Evolutionary conservation across 2,797 vertebrate genomes (phyloP).

Genomic region (Onychomys leucogaster): DNA sequence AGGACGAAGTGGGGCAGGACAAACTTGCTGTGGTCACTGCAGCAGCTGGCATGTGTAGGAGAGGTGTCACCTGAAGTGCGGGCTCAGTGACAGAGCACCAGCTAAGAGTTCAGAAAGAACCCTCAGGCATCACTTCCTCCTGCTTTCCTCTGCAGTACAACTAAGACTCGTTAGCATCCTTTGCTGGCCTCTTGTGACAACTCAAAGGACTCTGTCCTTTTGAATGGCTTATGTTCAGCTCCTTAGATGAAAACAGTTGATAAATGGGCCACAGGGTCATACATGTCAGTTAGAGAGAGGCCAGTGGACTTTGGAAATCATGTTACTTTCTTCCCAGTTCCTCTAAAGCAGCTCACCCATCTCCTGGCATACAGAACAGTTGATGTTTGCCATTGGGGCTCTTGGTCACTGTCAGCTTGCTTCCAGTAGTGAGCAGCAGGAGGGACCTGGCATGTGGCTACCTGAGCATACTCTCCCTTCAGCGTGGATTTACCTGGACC

Average conservation of each 20-base stretch:
- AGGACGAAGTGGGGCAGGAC: background rate
- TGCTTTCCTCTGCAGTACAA: background rate
- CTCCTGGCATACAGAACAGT: background rate
- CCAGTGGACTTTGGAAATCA: background rate
- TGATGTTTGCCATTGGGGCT: background rate
- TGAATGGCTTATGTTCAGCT: background rate
- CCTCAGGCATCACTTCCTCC: fast-evolving
- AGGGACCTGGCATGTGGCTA: background rate
- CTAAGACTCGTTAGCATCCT: background rate
- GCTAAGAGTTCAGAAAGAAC: background rate
- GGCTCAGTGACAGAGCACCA: background rate
- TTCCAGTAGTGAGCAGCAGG: background rate
- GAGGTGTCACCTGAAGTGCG: background rate
- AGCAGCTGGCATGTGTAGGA: background rate
- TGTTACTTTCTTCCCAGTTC: background rate
- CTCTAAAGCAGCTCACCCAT: background rate
- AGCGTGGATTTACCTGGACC: background rate
- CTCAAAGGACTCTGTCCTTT: slow-evolving; percentile 18
- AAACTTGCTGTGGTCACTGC: background rate
- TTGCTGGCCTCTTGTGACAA: background rate
- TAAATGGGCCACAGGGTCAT: background rate
- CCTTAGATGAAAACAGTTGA: background rate
- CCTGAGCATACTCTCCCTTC: background rate
- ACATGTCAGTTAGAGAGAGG: background rate
- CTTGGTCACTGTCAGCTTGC: background rate